Base-by-base conservation (phyloP, 37 sponge, comb jelly and placozoan species). In the Agelas oroides region DNA sequence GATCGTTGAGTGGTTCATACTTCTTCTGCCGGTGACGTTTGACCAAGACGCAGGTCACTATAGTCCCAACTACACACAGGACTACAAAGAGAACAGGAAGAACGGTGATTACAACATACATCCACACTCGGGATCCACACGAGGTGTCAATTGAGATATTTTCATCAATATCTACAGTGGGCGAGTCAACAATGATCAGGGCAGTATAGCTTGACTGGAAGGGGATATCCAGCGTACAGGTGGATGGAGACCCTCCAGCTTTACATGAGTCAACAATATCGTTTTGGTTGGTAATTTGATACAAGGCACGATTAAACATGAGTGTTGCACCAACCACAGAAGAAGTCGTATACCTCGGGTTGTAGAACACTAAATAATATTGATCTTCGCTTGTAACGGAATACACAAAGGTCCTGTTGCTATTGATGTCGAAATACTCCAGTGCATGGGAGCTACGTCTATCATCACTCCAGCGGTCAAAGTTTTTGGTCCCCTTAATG, bases 61-160 rank as follows among this genome's bases (percentile, higher is more conserved):
- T 2, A 30, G 27, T 34, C 33, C 27, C 20, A 30, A 67, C 30
- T 11, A 67, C 28, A 14, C 19, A 19, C 2, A 24, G 19, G 19
- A 28, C 33, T 34, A 67, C 34, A 28, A 67, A 67, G 17, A 76
- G 14, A 13, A 59, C 31, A 0, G 81, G 81, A 14, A 37, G 8
- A 0, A 80, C 18, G 23, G 68, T 52, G 3, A 68, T 52, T 1
- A 80, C 18, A 35, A 68, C 35, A 33, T 80, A 80, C 30, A 80
- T 33, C 81, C 81, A 80, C 53, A 69, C 81, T 20, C 81, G 81
- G 37, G 69, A 24, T 11, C 68, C 39, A 54, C 81, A 80, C 27
- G 81, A 80, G 34, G 54, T 54, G 35, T 12, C 38, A 27, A 39
- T 27, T 15, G 52, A 8, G 0, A 68, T 53, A 31, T 68, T 68